Evolutionary conservation across 2,113 vertebrate genomes (phyloP), one percentile per base, ranked within the genome.

Genomic region (Climacteris rufus): DNA sequence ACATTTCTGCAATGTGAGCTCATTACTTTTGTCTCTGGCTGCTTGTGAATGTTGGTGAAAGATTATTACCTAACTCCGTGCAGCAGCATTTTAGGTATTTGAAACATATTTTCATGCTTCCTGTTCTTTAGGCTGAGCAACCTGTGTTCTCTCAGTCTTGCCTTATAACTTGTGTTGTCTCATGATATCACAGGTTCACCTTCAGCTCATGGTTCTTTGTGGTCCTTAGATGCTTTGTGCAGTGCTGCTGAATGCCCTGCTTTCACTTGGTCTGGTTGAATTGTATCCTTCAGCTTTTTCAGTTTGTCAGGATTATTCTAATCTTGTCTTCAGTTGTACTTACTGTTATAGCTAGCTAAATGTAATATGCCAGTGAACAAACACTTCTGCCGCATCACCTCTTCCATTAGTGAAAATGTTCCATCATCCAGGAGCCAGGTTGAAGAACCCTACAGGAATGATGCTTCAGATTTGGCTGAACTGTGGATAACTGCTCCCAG

Each of bases 1-100:
- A 89, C 39, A 59, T 75, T 89, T 86, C 91, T 95, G 94, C 64
- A 89, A 7, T 63, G 60, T 94, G 89, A 95, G 72, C 72, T 94
- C 72, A 93, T 90, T 70, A 39, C 83, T 95, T 97, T 86, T 30
- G 5, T 86, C 83, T 93, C 89, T 83, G 90, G 54, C 56, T 9
- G 8, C 86, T 88, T 94, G 44, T 74, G 83, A 93, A 81, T 93
- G 83, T 31, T 88, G 92, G 70, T 90, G 80, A 83, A 80, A 93
- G 90, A 92, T 89, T 66, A 78, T 87, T 92, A 88, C 71, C 90
- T 86, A 94, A 90, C 59, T 74, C 27, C 39, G 18, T 76, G 76
- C 76, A 91, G 68, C 54, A 65, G n/a, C 33, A 70, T 69, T 88
- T 86, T 65, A 47, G 44, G 16, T 90, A 59, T 90, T 83, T 70